These are phyloP conservation scores for Drosophila quasianomalipes DNA, from an alignment of 2,888 invertebrate genomes.

Conservation along the genomic window DNA sequence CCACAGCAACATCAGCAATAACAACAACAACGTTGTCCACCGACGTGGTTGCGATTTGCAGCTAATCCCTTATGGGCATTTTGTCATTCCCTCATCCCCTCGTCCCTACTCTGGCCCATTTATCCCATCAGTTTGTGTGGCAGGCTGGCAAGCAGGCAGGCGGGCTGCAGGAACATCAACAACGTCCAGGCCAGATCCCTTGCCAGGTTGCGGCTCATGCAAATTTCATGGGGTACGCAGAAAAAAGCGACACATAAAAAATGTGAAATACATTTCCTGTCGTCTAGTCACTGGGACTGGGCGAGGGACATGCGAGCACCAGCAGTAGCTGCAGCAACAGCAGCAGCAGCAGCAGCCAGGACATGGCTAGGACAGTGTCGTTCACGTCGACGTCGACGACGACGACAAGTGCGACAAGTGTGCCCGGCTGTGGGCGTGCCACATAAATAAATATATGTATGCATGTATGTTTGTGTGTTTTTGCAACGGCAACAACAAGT, in stretches of 20 bases:
- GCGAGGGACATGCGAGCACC: conserved; percentile 15
- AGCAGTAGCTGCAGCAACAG: conserved; percentile 31
- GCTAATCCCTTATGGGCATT: conserved; percentile 85
- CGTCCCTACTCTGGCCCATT: conserved; percentile 7
- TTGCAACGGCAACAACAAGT: conserved; percentile 35
- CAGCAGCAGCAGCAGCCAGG: conserved; percentile 46
- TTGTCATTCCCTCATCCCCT: conserved; percentile 61
- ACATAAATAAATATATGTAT: conserved; percentile 58
- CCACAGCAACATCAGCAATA: conserved; percentile 1
- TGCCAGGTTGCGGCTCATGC: conserved; percentile 76
- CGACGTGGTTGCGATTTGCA: conserved; percentile 77
- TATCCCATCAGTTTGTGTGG: conserved; percentile 11
- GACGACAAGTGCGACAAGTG: conserved; percentile 76
- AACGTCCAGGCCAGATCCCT: conserved; percentile 46
- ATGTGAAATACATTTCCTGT: conserved; percentile 84
- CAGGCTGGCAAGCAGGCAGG: conserved; percentile 20
- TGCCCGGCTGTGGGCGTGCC: conserved; percentile 57
- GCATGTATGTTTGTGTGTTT: conserved; percentile 18
- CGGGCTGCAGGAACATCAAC: conserved; percentile 8
- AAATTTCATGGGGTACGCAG: conserved; percentile 82
- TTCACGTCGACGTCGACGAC: conserved; percentile 31
- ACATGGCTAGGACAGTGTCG: conserved; percentile 39
- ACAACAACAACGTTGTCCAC: conserved; percentile 47
- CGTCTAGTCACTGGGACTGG: conserved; percentile 73
- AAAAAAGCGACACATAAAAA: conserved; percentile 78